These are phyloP conservation scores for Xiphophorus hellerii DNA, from an alignment of 2,113 vertebrate genomes.

Conservation along the genomic window DNA sequence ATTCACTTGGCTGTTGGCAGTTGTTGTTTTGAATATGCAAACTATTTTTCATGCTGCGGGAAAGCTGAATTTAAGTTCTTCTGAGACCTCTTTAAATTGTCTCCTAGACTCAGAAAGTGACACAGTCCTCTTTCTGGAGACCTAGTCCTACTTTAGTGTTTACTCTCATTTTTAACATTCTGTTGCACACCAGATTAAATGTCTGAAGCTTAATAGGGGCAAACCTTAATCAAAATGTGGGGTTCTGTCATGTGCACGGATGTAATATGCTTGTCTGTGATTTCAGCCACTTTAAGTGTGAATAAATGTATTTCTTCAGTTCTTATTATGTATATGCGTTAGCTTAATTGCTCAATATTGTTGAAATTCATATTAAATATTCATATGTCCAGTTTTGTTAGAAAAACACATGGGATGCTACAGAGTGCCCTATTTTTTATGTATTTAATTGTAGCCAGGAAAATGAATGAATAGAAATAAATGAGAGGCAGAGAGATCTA, in stretches of 20 bases:
- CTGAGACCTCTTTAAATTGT: neutral
- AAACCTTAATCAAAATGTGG: neutral
- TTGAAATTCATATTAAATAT: neutral
- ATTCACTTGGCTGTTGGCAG: neutral
- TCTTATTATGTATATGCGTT: neutral
- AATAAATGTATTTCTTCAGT: neutral
- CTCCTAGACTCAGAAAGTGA: neutral
- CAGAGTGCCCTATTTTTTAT: neutral
- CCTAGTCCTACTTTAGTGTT: neutral
- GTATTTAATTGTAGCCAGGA: neutral
- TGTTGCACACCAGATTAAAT: neutral
- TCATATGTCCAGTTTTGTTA: neutral
- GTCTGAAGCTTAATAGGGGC: neutral
- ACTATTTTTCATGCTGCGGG: neutral
- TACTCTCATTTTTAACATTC: neutral
- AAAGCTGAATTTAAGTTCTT: neutral
- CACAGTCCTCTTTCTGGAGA: neutral
- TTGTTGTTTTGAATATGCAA: neutral
- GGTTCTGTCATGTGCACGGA: neutral
- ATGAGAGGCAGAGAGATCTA: neutral
- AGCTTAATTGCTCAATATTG: neutral
- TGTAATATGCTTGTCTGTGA: neutral
- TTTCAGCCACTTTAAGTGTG: neutral
- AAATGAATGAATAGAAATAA: neutral
- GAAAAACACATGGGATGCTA: neutral